Conservation (phyloP, 2,888 invertebrate genomes). For the Sceliomorpha sp. region DNA sequence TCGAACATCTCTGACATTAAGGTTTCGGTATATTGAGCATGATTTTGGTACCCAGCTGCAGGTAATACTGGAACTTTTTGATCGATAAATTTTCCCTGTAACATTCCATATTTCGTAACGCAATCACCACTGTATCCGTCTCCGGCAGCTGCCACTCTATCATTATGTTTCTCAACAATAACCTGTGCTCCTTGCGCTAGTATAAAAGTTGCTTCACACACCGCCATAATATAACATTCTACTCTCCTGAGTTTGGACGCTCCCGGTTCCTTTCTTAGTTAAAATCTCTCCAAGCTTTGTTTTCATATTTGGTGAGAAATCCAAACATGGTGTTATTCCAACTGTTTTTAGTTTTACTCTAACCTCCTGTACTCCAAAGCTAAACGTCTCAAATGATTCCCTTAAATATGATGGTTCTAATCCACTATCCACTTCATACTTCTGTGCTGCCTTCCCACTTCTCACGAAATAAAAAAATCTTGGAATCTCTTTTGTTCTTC, state of each 20-base stretch:
- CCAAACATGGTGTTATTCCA: background rate
- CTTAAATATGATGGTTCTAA: too few relatives aligned
- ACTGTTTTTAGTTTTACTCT: background rate
- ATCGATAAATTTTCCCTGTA: slow-evolving; percentile 3
- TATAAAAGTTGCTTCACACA: background rate
- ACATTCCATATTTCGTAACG: background rate
- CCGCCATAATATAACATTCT: background rate
- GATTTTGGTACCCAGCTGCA: background rate
- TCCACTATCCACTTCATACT: too few relatives aligned
- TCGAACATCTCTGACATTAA: background rate
- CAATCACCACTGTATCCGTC: background rate
- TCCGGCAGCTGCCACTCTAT: background rate
- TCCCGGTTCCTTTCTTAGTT: background rate
- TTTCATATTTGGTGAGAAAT: background rate
- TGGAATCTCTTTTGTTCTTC: too few relatives aligned
- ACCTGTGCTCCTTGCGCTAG: background rate
- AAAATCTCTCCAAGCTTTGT: background rate
- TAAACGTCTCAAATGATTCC: background rate
- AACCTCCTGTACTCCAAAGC: background rate
- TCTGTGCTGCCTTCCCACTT: too few relatives aligned
- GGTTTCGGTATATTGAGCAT: background rate
- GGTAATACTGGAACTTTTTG: slow-evolving; percentile 6
- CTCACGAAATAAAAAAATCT: too few relatives aligned
- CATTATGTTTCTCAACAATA: background rate
- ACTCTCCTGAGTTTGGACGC: background rate